Percentiles rank a stretch among this genome's conserved stretches.
phyloP scores from a whole-genome alignment of 2,113 vertebrate genomes.

The Anarhynchus alexandrinus region DNA sequence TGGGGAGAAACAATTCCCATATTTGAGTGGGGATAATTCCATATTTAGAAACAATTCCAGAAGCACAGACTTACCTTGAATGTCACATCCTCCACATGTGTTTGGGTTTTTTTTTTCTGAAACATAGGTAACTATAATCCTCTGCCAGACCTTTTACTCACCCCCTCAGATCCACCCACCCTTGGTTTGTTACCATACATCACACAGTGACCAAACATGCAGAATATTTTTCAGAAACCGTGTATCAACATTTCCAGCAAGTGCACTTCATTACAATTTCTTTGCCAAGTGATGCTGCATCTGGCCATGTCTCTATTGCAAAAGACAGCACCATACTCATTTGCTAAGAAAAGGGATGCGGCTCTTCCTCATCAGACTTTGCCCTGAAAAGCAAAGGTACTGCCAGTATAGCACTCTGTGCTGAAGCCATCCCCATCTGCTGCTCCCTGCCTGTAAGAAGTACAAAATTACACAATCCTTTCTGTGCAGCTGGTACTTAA shows the following conservation, averaged over 20 bases:
- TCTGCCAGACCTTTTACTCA: background rate
- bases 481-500: background rate
- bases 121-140: background rate
- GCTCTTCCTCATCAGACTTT: background rate
- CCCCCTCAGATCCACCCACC: background rate
- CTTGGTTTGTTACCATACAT: fast-evolving
- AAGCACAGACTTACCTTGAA: background rate
- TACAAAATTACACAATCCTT: background rate
- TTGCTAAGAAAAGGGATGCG: background rate
- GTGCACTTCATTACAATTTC: background rate
- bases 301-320: background rate
- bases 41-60: background rate
- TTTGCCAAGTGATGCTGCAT: background rate
- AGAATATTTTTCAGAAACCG: background rate
- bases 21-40: background rate
- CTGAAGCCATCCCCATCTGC: background rate
- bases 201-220: background rate
- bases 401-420: background rate
- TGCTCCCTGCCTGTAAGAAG: background rate
- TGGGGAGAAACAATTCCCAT: background rate
- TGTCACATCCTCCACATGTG: background rate
- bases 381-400: background rate
- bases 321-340: background rate
- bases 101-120: background rate
- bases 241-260: background rate